Conservation (phyloP, 2,888 invertebrate genomes). For the Polia nebulosa region DNA sequence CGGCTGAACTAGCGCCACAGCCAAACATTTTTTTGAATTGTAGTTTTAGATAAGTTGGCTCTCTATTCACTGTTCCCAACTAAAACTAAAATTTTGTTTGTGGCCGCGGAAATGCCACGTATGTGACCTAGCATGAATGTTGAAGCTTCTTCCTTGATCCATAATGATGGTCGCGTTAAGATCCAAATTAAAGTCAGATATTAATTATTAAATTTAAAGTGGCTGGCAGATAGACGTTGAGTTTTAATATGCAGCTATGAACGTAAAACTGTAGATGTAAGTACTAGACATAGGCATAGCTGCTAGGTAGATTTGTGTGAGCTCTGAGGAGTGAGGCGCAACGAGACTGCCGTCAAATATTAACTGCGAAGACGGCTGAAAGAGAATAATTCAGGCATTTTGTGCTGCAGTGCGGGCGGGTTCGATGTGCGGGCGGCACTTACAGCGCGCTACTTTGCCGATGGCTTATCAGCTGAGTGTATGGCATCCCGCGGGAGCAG, state of each 20-base stretch:
- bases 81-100: constrained; percentile 3
- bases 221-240: not conserved
- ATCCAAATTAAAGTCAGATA: not conserved
- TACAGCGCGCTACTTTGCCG: constrained; percentile 3
- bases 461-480: constrained; percentile 27
- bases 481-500: constrained; percentile 1
- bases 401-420: constrained; percentile 5
- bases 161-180: not conserved
- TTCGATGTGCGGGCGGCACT: constrained; percentile 15
- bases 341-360: constrained; percentile 2
- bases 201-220: not conserved
- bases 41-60: constrained; percentile 22
- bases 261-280: not conserved
- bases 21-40: constrained; percentile 2
- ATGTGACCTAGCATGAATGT: not conserved
- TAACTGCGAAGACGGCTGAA: constrained; percentile 9
- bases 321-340: not conserved
- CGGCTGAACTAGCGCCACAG: not conserved
- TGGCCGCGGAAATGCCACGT: not conserved
- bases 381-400: constrained; percentile 37
- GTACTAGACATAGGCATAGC: not conserved
- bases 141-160: not conserved
- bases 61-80: not conserved
- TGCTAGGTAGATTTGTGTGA: not conserved
- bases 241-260: not conserved